Evolutionary conservation across 2,888 invertebrate genomes (phyloP).

Genomic region (Rhaphigaster nebulosa): DNA sequence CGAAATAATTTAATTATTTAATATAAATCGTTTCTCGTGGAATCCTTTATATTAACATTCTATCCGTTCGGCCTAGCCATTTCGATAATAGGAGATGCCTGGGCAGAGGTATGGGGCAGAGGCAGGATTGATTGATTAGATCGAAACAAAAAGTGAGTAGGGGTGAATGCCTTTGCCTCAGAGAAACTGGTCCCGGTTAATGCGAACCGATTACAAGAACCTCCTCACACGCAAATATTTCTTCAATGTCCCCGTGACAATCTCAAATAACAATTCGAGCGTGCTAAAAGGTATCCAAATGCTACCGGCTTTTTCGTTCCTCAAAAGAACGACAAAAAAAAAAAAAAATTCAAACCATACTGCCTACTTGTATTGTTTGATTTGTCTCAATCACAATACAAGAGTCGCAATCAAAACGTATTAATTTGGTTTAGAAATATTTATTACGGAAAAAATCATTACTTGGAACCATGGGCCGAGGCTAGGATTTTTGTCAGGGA

Average conservation of each 20-base stretch:
- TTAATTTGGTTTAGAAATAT: too few relatives aligned
- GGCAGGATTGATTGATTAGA: constrained; percentile 35
- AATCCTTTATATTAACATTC: background rate
- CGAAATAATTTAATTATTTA: too few relatives aligned
- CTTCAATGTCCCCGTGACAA: constrained; percentile 13
- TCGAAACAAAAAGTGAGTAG: constrained; percentile 41
- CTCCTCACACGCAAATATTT: constrained; percentile 33
- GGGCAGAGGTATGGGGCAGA: background rate
- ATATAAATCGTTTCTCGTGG: too few relatives aligned
- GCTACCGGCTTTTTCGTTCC: background rate
- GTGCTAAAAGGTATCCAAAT: background rate
- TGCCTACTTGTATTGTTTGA: too few relatives aligned
- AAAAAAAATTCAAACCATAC: background rate
- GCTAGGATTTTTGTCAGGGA: too few relatives aligned
- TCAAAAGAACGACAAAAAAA: background rate
- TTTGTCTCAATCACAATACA: too few relatives aligned
- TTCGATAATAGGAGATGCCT: constrained; percentile 3
- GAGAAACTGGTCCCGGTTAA: background rate
- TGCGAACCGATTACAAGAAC: constrained; percentile 38
- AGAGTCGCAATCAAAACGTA: too few relatives aligned
- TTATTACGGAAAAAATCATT: too few relatives aligned
- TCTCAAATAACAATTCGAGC: background rate
- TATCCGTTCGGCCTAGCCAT: background rate
- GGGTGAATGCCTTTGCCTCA: constrained; percentile 18
- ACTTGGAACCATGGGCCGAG: too few relatives aligned